Evolutionary conservation across 37 sponge, comb jelly and placozoan genomes (phyloP).

Genomic region (Crambe crambe): DNA sequence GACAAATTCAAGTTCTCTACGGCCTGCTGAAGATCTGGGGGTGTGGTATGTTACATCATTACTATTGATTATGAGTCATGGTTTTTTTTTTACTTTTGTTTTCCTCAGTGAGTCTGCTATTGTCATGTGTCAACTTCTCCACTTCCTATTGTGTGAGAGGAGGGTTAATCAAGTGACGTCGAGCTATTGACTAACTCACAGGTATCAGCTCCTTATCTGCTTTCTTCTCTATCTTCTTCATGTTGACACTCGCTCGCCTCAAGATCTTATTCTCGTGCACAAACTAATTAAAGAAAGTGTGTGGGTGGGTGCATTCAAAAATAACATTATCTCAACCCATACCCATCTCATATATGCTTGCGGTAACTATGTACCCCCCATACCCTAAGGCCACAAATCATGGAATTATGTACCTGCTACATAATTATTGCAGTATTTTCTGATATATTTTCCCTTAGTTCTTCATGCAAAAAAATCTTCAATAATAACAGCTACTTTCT

Average conservation of each 20-base stretch:
- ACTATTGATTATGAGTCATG: no score
- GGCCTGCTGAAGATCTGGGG: constrained; percentile 12
- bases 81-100: constrained; percentile 31
- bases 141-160: constrained; percentile 33
- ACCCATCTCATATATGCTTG: no score
- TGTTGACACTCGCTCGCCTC: constrained; percentile 33
- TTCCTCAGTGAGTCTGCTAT: constrained; percentile 48
- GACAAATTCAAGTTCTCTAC: constrained; percentile 23
- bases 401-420: no score
- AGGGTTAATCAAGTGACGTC: neutral
- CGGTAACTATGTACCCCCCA: no score
- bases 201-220: neutral
- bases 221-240: constrained; percentile 25
- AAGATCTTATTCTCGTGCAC: constrained; percentile 59
- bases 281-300: constrained; percentile 14
- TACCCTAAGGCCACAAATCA: no score
- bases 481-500: no score
- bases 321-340: no score
- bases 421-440: no score
- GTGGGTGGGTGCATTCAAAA: no score
- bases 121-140: constrained; percentile 56
- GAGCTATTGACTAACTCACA: constrained; percentile 24
- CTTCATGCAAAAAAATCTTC: no score
- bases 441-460: no score
- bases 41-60: no score